Conservation (phyloP, 2,113 vertebrate species). For the Oryzias curvinotus region DNA sequence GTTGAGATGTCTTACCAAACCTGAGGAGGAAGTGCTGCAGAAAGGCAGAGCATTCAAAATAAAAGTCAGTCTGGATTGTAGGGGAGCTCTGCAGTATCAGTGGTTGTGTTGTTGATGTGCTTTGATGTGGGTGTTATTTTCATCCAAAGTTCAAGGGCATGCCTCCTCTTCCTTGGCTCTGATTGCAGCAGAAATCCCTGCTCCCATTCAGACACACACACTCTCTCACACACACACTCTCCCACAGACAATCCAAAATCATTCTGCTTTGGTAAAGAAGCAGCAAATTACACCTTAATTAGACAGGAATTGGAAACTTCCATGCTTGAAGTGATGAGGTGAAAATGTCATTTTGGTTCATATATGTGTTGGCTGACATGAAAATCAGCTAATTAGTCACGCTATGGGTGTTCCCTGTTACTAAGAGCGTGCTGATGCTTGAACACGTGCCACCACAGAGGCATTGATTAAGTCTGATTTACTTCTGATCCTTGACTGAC, state of each 20-base stretch:
- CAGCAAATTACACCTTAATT: not conserved
- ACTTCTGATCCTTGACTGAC: slow-evolving; percentile 28
- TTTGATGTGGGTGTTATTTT: slow-evolving; percentile 12
- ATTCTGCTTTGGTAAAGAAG: slow-evolving; percentile 14
- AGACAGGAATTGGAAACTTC: slow-evolving; percentile 24
- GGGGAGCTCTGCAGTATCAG: too few species aligned
- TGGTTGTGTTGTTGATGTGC: not conserved
- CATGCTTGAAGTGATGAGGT: not conserved
- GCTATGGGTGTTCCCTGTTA: slow-evolving; percentile 11
- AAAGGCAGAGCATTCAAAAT: too few species aligned
- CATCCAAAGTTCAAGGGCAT: slow-evolving; percentile 33
- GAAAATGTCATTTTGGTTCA: not conserved
- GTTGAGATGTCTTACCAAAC: too few species aligned
- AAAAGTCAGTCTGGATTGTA: too few species aligned
- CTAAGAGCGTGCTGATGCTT: not conserved
- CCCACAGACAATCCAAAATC: not conserved
- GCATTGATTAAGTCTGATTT: slow-evolving; percentile 35
- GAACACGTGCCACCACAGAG: slow-evolving; percentile 12
- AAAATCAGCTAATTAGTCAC: slow-evolving; percentile 16
- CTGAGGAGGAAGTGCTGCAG: too few species aligned
- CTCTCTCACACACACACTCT: not conserved
- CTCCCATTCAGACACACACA: not conserved
- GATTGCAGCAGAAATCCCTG: not conserved
- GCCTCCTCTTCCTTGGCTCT: slow-evolving; percentile 11
- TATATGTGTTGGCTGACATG: slow-evolving; percentile 11